Evolutionary conservation across 2,113 vertebrate species (phyloP), one percentile per base, ranked within the genome.

Genomic region (Potamarius usumacintae): DNA sequence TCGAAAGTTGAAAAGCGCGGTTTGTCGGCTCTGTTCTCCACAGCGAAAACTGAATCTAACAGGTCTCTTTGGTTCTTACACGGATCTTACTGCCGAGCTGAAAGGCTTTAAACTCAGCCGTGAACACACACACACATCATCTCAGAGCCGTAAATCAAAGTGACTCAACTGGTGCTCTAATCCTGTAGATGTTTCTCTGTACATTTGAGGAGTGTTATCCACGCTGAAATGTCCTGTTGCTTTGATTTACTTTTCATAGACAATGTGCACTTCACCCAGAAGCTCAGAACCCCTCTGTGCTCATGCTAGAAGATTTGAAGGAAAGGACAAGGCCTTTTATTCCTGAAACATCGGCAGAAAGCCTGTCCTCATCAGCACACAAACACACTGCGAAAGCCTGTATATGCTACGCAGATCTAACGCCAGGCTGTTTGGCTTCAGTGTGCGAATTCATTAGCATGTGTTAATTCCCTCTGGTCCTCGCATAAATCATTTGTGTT

Each of bases 361-460:
- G 63, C 48, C 22, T 25, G 58, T 87, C 71, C 67, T 17, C 34
- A 48, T 83, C 81, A 74, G 50, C 58, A 25, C 22, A 27, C 60
- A 20, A 20, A 67, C 82, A n/a, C 81, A 11, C 14, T 7, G 18
- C 1, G 86, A 83, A 25, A 53, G 80, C 57, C 69, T 14, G 50
- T 80, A 55, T 65, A 58, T 82, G 52, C 58, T 63, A 34, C 15
- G 22, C 58, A 83, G 81, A 67, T 85, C 84, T 72, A 34, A 74
- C 11, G 6, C 25, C 67, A 34, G 81, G 60, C 69, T 88, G 82
- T 55, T 88, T 58, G 63, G 82, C 82, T 58, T 79, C 71, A 84
- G 87, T 30, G 82, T 22, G 80, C 25, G 71, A 84, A 88, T 84
- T 84, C 87, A 88, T 88, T 88, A 88, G 71, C 87, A 84, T 88